Evolutionary conservation across 1,140 invertebrate genomes (phyloP).

Genomic region (Chionoecetes opilio): DNA sequence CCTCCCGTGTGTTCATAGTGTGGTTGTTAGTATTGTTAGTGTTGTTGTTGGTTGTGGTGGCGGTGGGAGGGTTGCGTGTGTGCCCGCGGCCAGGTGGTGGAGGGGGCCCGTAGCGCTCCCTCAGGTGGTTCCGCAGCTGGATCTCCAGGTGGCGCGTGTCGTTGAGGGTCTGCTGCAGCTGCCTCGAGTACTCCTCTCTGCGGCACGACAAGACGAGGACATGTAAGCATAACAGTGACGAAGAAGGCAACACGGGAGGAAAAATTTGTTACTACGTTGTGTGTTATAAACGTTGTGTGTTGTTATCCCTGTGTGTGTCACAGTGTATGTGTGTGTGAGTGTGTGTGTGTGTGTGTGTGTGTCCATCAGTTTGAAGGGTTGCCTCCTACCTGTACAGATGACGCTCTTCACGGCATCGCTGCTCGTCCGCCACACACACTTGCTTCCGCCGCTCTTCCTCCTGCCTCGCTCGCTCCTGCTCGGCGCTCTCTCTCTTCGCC

Average conservation of each 20-base stretch:
- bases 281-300: no score
- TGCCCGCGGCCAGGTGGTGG: neutral
- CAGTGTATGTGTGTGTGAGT: no score
- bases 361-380: neutral
- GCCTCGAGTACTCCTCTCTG: conserved; percentile 64
- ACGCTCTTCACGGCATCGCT: conserved; percentile 2
- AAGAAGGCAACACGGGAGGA: no score
- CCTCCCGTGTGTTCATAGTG: no score
- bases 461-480: neutral
- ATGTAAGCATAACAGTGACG: no score
- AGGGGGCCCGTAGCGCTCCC: neutral
- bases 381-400: conserved; percentile 50
- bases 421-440: conserved; percentile 28
- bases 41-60: no score
- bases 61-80: neutral
- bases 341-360: neutral
- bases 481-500: neutral
- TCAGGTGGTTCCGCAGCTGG: conserved; percentile 47
- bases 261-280: no score
- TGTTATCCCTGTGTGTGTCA: neutral
- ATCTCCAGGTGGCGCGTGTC: conserved; percentile 38
- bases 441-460: conserved; percentile 36
- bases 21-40: no score
- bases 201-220: neutral
- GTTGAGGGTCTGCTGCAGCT: conserved; percentile 51